Evolutionary conservation across 2,797 vertebrate species (phyloP).

Genomic region (Ctenopoma multispine): DNA sequence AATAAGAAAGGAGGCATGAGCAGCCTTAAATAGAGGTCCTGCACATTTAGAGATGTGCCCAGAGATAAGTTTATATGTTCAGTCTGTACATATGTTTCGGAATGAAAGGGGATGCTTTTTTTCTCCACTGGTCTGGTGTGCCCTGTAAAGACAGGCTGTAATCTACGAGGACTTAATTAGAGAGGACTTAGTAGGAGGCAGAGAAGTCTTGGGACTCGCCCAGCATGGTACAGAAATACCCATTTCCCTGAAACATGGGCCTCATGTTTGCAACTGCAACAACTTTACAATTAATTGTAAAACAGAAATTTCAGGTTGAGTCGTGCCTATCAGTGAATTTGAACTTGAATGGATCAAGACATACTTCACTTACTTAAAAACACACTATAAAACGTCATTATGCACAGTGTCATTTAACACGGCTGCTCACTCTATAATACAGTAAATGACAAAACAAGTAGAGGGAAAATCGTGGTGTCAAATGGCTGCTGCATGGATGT

Average conservation of each 20-base stretch:
- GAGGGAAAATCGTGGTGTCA: slow-evolving; percentile 4
- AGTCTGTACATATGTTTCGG: slow-evolving; percentile 69
- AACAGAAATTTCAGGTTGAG: not conserved
- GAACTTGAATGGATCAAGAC: no score
- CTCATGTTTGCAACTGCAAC: slow-evolving; percentile 34
- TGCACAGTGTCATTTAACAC: not conserved
- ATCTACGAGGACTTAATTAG: slow-evolving; percentile 81
- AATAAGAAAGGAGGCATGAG: slow-evolving; percentile 23
- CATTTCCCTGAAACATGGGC: slow-evolving; percentile 53
- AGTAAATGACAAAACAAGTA: not conserved
- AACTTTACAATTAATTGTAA: slow-evolving; percentile 4
- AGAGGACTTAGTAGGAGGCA: slow-evolving; percentile 77
- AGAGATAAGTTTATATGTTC: slow-evolving; percentile 61
- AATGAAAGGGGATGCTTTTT: slow-evolving; percentile 69
- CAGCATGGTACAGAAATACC: slow-evolving; percentile 74
- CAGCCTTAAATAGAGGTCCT: slow-evolving; percentile 44
- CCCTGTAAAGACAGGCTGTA: slow-evolving; percentile 73
- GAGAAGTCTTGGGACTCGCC: slow-evolving; percentile 76
- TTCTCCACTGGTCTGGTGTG: slow-evolving; percentile 57
- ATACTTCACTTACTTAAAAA: not conserved
- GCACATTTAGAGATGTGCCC: slow-evolving; percentile 31
- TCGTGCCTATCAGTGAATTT: not conserved
- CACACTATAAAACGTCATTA: not conserved
- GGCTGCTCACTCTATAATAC: not conserved
- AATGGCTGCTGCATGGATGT: slow-evolving; percentile 2